Percentiles rank a stretch among this genome's conserved stretches.
These are phyloP conservation scores for Danio aesculapii DNA, from an alignment of 2,797 vertebrate genomes.

Conservation along the genomic window DNA sequence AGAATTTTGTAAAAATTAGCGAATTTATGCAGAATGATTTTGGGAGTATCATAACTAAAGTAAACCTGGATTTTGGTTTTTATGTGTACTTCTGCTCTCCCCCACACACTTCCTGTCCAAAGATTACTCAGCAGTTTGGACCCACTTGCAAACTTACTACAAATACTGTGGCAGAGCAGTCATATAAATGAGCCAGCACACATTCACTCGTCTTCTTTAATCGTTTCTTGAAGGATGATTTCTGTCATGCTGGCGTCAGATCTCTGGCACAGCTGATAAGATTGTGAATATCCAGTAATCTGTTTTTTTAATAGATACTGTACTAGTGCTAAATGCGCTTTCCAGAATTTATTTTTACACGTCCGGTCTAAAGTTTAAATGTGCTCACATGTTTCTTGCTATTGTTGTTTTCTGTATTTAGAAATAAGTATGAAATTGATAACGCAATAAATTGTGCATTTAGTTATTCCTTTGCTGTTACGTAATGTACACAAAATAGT, in stretches of 20 bases:
- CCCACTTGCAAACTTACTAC: background rate
- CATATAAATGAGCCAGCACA: background rate
- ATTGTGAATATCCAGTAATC: background rate
- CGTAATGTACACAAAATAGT: too few species aligned
- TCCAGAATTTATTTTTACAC: background rate
- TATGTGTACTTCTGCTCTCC: slow-evolving; percentile 21
- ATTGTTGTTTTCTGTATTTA: background rate
- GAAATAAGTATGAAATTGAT: background rate
- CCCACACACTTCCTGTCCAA: slow-evolving; percentile 14
- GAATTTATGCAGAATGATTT: too few species aligned
- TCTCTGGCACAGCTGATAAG: background rate
- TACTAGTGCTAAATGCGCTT: background rate
- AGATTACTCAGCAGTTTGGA: slow-evolving; percentile 15
- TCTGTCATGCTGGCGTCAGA: background rate
- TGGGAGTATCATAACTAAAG: too few species aligned
- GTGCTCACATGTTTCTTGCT: background rate
- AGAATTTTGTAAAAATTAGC: too few species aligned
- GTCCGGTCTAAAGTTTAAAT: background rate
- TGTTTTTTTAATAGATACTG: background rate
- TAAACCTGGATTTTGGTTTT: background rate
- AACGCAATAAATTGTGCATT: too few species aligned
- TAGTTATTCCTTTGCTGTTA: too few species aligned
- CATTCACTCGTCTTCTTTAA: background rate
- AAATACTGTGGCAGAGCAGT: background rate
- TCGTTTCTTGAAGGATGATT: background rate